phyloP scores from a whole-genome alignment of 2,797 vertebrate species.

The Lophotriccus pileatus region DNA sequence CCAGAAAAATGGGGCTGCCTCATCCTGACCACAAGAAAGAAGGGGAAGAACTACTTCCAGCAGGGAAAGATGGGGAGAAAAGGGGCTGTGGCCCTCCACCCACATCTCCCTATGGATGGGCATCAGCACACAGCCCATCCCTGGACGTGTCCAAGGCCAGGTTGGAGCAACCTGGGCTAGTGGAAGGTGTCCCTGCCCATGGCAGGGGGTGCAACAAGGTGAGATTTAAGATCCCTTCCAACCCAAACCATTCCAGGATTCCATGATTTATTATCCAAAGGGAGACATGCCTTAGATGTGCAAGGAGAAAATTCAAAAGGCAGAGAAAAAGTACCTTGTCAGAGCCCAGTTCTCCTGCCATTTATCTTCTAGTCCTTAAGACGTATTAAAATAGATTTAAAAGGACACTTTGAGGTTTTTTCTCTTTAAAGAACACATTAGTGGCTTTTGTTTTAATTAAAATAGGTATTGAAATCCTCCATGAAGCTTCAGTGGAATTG shows the following conservation, averaged over 20 bases:
- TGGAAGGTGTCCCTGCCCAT: background rate
- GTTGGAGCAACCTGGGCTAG: background rate
- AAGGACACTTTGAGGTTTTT: slow-evolving; percentile 68
- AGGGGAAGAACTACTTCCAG: background rate
- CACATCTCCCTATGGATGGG: background rate
- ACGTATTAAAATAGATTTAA: slow-evolving; percentile 80
- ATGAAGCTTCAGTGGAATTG: slow-evolving; percentile 76
- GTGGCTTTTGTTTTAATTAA: slow-evolving; percentile 84
- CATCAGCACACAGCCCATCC: rapidly evolving
- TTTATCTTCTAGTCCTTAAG: slow-evolving; percentile 80
- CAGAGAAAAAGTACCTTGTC: slow-evolving; percentile 46
- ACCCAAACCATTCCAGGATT: background rate
- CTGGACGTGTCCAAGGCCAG: background rate
- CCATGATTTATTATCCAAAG: background rate
- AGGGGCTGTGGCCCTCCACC: background rate
- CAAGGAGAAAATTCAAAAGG: background rate
- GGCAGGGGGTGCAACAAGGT: background rate
- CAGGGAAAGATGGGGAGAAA: background rate
- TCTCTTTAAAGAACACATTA: slow-evolving; percentile 77
- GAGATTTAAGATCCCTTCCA: background rate
- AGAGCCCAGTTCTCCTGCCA: slow-evolving; percentile 24
- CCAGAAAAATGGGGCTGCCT: background rate
- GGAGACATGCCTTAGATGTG: background rate
- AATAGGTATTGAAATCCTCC: slow-evolving; percentile 82
- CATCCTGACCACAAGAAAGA: background rate